A percentile compares a stretch with the other conserved stretches of the same genome.
Evolutionary conservation across 2,888 invertebrate species (phyloP).

Genomic region (Plusia festucae): DNA sequence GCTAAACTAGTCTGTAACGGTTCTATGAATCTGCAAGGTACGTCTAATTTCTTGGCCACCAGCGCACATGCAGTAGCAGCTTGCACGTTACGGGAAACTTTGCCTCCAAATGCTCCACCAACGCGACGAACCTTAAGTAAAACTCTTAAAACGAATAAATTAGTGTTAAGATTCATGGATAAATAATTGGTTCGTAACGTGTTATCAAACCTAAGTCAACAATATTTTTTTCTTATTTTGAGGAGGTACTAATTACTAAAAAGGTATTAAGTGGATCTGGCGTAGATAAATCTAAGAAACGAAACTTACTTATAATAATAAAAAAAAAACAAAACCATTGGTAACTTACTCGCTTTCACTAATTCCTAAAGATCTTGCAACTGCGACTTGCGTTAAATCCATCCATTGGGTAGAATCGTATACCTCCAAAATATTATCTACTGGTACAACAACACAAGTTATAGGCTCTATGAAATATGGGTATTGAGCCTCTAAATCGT

Average conservation of each 20-base stretch:
- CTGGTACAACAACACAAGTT: constrained; percentile 90
- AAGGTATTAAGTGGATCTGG: too few relatives aligned
- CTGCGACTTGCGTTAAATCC: constrained; percentile 89
- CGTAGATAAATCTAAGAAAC: too few relatives aligned
- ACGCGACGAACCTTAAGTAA: constrained; percentile 90
- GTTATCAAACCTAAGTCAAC: too few relatives aligned
- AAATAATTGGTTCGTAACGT: too few relatives aligned
- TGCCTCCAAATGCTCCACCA: constrained; percentile 91
- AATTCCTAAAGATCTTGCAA: constrained; percentile 89
- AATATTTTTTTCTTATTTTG: too few relatives aligned
- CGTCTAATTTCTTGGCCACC: constrained; percentile 87
- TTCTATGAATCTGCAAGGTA: constrained; percentile 90
- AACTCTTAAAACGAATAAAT: constrained; percentile 77
- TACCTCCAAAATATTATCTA: constrained; percentile 92
- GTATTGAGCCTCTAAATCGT: constrained; percentile 91
- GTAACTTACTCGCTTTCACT: constrained; percentile 88
- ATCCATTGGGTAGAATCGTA: constrained; percentile 91
- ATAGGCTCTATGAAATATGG: constrained; percentile 94
- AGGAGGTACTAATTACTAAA: too few relatives aligned
- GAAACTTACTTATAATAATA: too few relatives aligned
- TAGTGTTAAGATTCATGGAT: too few relatives aligned
- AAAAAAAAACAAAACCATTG: too few relatives aligned
- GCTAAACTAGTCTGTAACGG: constrained; percentile 91
- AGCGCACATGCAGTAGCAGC: constrained; percentile 90
- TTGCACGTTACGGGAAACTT: constrained; percentile 89